Base-by-base conservation (phyloP, 2,888 invertebrate genomes). In the Lasioglossum marginatum region DNA sequence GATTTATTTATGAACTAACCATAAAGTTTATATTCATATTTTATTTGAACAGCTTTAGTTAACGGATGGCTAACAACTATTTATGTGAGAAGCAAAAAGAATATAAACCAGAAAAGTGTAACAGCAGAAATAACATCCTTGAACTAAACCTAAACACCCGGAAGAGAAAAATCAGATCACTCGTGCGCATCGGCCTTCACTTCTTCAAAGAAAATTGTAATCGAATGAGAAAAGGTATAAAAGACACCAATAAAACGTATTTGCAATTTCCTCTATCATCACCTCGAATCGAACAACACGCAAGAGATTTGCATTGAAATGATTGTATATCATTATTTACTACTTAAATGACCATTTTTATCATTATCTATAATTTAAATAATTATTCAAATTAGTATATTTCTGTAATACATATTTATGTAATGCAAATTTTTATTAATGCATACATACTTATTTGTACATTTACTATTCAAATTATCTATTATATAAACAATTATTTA, bases 111-210 rank as follows among this genome's bases (percentile, higher is more conserved):
- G 10, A 75, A 78, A 78, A 72, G 19, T 81, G 14, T 66, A 34
- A 79, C 8, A 16, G 31, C 16, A 40, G 16, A 84, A 77, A 71
- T 34, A 78, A 76, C 4, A 77, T 63, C 86, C 86, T 81, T 81
- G 81, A 84, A 84, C 31, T 57, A 84, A 84, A 76, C 14, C 34
- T 19, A 23, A 75, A 74, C 10, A 79, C 76, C 63, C 78, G 79
- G 85, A 86, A 85, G 78, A 70, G n/a, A 27, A 68, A 68, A 71
- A 74, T 74, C 4, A 16, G 48, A 27, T 37, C 81, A 60, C n/a
- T 63, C 72, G 52, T 75, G 75, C 86, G 81, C 60, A 76, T 85
- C 86, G 81, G 72, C 86, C 85, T 87, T 71, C 71, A 76, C 31
- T 77, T 77, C 48, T 81, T 76, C 66, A 10, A 74, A 80, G 31